These are phyloP conservation scores for Drosophila burlai DNA, from an alignment of 1,140 invertebrate genomes.

Conservation along the genomic window DNA sequence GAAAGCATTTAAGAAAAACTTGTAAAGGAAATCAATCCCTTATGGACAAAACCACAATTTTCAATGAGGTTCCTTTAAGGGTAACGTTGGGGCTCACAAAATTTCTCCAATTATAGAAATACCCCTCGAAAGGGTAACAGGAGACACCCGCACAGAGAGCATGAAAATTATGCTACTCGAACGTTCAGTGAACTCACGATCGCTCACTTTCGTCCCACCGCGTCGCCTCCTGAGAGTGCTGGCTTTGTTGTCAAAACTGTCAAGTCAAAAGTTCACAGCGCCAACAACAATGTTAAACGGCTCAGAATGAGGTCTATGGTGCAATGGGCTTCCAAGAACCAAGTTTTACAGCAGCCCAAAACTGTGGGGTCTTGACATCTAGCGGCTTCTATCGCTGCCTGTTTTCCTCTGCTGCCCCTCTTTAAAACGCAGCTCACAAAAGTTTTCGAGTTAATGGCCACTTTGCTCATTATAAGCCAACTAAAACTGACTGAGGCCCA, in stretches of 20 bases:
- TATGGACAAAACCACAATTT: not conserved
- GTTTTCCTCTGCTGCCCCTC: constrained; percentile 11
- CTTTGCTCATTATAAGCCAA: constrained; percentile 80
- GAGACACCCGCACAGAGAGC: constrained; percentile 53
- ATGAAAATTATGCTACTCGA: constrained; percentile 52
- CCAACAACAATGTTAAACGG: constrained; percentile 52
- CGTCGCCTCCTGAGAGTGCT: constrained; percentile 9
- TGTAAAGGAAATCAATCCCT: too few relatives aligned
- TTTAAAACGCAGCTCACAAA: constrained; percentile 66
- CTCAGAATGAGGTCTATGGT: constrained; percentile 67
- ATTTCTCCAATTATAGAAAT: too few relatives aligned
- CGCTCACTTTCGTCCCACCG: constrained; percentile 25
- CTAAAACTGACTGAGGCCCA: constrained; percentile 64
- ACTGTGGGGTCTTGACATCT: constrained; percentile 51
- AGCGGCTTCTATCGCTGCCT: constrained; percentile 29
- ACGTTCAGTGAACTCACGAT: constrained; percentile 75
- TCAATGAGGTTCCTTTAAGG: not conserved
- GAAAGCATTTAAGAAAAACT: too few relatives aligned
- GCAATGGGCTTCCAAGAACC: constrained; percentile 70
- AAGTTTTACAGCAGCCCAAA: constrained; percentile 52
- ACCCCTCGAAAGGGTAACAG: constrained; percentile 11
- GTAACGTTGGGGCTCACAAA: not conserved
- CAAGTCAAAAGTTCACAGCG: constrained; percentile 72
- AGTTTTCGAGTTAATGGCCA: constrained; percentile 76
- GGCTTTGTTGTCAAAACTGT: constrained; percentile 65